Base-by-base conservation (phyloP, 2,797 vertebrate species). In the Lepus oiostolus region DNA sequence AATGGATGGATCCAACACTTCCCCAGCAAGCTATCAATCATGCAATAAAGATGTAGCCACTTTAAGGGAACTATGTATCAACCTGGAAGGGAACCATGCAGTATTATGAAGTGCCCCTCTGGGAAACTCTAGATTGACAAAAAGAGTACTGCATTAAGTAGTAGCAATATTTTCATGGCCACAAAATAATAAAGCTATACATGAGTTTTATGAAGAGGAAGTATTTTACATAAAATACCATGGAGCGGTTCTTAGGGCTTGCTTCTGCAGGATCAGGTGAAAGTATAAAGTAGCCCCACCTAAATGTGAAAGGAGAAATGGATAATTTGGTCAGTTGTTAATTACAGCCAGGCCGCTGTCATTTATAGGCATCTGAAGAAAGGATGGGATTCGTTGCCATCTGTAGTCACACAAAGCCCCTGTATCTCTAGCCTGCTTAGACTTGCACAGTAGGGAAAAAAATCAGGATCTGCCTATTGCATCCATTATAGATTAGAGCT, bases 91-190 rank as follows among this genome's bases (percentile, higher is more conserved):
- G 93, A 97, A 86, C 94, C 92, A 86, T 93, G 6, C 96, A 97
- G 58, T 93, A 54, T 96, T 96, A 81, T 38, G 72, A 92, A 68
- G 38, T 0, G 7, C 60, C 92, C 96, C 97, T 95, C 97, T 94
- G 98, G 97, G 98, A 98, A 97, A 94, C 87, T 96, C 96, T 94
- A 96, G 97, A 97, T 97, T 97, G 97, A 98, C 97, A 98, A 97
- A 98, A 98, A 96, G 97, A 95, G 95, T 70, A 93, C 88, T 96
- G 96, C 96, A 93, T 98, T 97, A 98, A 98, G 94, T 97, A 97
- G 96, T 94, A 97, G 97, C 98, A 97, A 90, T 98, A 98, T 98
- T 96, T 98, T 98, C 96, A 96, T 98, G 97, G 93, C 97, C 97
- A 97, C 97, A 97, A 98, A 98, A 96, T 97, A 97, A 96, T 95